Evolutionary conservation across 35 echinoderm and acorn worm species (phyloP).

Genomic region (Apostichopus parvimensis): DNA sequence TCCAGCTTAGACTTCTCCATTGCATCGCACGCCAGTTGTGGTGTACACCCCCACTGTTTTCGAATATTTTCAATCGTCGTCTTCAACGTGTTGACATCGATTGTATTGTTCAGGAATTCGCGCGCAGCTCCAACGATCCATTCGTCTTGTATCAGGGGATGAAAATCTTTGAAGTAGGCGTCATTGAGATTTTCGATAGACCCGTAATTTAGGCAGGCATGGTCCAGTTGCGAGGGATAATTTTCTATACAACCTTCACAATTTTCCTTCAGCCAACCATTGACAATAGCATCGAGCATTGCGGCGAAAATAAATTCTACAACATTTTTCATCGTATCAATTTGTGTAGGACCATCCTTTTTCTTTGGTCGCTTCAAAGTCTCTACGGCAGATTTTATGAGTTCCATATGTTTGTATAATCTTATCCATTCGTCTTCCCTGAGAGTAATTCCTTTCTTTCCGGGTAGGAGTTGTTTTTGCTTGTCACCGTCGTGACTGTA

Average conservation of each 20-base stretch:
- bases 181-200: background rate
- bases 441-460: constrained; percentile 29
- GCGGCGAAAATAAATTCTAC: background rate
- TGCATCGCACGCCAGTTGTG: background rate
- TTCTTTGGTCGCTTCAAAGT: background rate
- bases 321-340: background rate
- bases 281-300: background rate
- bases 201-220: constrained; percentile 15
- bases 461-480: background rate
- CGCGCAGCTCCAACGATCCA: background rate
- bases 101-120: background rate
- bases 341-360: background rate
- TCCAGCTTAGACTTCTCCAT: background rate
- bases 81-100: background rate
- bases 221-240: constrained; percentile 11
- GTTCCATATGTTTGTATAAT: constrained; percentile 4
- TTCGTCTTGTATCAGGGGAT: background rate
- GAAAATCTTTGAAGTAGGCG: background rate
- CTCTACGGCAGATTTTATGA: background rate
- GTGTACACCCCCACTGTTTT: background rate
- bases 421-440: background rate
- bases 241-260: constrained; percentile 26
- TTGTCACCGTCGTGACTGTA: background rate
- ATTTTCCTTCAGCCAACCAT: background rate
- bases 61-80: background rate